Evolutionary conservation across 2,113 vertebrate species (phyloP).

Genomic region (Pelmatolapia mariae): DNA sequence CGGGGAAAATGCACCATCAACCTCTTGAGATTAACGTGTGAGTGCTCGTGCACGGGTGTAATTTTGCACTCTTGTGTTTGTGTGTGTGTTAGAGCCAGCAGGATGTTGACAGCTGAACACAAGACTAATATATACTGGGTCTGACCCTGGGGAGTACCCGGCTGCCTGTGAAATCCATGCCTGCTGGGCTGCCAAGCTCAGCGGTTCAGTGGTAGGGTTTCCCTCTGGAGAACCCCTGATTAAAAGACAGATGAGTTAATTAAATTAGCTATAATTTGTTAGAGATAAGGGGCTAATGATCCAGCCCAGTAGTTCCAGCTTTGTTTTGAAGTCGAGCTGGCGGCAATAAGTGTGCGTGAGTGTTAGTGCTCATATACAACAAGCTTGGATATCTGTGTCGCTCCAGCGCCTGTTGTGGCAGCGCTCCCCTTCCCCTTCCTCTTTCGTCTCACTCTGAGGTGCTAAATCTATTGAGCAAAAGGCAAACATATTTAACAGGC

Average conservation of each 20-base stretch:
- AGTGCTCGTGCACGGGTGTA: not conserved
- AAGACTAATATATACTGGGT: constrained; percentile 61
- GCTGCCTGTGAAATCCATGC: constrained; percentile 67
- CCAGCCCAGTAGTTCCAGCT: constrained; percentile 34
- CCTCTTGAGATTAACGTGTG: not conserved
- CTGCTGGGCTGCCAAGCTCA: constrained; percentile 63
- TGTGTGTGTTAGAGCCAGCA: constrained; percentile 41
- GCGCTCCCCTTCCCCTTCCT: not conserved
- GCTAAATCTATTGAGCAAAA: constrained; percentile 20
- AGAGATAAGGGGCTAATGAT: constrained; percentile 63
- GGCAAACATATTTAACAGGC: constrained; percentile 22
- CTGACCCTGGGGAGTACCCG: constrained; percentile 66
- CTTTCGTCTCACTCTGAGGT: not conserved
- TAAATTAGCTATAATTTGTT: constrained; percentile 65
- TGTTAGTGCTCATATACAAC: not conserved
- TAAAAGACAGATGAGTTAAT: constrained; percentile 68
- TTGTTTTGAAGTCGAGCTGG: constrained; percentile 51
- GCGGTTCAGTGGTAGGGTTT: constrained; percentile 56
- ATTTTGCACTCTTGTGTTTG: not conserved
- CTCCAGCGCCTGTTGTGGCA: constrained; percentile 19
- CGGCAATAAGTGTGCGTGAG: not conserved
- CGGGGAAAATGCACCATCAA: constrained; percentile 1
- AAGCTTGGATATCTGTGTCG: not conserved
- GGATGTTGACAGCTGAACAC: constrained; percentile 64
- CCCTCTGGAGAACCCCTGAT: constrained; percentile 61